Evolutionary conservation across 2,888 invertebrate genomes (phyloP).

Genomic region (Nasonia oneida): DNA sequence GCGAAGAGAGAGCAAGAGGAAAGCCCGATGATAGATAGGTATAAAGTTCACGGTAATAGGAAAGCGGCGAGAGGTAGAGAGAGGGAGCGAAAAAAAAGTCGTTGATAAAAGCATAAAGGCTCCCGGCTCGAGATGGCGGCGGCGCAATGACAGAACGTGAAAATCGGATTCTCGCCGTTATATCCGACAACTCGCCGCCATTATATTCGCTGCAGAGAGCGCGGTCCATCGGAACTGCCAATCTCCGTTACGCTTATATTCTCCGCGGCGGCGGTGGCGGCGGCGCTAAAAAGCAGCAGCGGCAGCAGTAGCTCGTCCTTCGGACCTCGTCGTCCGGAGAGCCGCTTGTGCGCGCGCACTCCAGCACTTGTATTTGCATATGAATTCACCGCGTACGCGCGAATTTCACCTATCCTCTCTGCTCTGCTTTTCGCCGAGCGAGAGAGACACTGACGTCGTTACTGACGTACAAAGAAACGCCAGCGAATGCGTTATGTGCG

Average conservation of each 20-base stretch:
- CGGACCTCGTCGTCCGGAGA: conserved; percentile 52
- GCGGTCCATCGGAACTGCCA: conserved; percentile 70
- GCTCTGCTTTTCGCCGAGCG: background rate
- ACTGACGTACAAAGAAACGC: conserved; percentile 11
- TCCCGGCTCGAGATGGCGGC: conserved; percentile 6
- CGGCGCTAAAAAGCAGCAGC: conserved; percentile 66
- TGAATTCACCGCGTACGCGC: conserved; percentile 67
- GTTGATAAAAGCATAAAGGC: conserved; percentile 4
- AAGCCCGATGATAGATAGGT: conserved; percentile 61
- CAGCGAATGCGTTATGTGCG: background rate
- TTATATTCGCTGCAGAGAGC: conserved; percentile 48
- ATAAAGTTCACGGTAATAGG: conserved; percentile 62
- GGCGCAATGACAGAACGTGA: conserved; percentile 62
- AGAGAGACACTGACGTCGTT: conserved; percentile 41
- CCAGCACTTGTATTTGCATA: conserved; percentile 71
- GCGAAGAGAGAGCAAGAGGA: conserved; percentile 39
- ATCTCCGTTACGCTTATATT: conserved; percentile 68
- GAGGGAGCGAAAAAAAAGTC: background rate
- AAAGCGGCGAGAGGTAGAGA: conserved; percentile 53
- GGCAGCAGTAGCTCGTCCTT: conserved; percentile 58
- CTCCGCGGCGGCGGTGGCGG: conserved; percentile 26
- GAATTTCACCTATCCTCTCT: conserved; percentile 43
- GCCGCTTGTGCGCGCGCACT: background rate
- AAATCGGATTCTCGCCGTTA: conserved; percentile 65
- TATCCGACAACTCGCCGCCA: conserved; percentile 60